Evolutionary conservation across 2,113 vertebrate species (phyloP).

Genomic region (Myotis davidii): DNA sequence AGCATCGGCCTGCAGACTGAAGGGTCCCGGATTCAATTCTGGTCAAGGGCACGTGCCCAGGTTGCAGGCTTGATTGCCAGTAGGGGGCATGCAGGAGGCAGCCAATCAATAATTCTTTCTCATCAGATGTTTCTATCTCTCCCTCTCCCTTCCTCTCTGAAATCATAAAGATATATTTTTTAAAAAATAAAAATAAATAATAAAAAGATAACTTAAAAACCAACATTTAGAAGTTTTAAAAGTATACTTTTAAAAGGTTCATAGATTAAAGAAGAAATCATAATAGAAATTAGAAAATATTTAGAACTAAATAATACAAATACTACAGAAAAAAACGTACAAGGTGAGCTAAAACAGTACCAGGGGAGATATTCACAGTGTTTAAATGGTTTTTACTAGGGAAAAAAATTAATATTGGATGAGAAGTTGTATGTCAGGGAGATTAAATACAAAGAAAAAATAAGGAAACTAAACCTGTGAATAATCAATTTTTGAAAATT

Average conservation of each 20-base stretch:
- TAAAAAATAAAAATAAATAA: not conserved
- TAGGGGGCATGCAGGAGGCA: no score
- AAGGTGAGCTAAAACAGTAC: not conserved
- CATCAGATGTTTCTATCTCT: no score
- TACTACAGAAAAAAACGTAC: not conserved
- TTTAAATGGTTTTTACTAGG: constrained; percentile 1
- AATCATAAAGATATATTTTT: not conserved
- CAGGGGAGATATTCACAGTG: not conserved
- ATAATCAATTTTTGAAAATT: not conserved
- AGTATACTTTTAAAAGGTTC: not conserved
- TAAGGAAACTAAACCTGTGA: not conserved
- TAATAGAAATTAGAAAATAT: constrained; percentile 21
- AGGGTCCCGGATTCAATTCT: no score
- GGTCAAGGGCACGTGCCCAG: no score
- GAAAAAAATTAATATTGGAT: not conserved
- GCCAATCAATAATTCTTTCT: no score
- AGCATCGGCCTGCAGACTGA: no score
- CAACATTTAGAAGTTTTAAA: constrained; percentile 3
- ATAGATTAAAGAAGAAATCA: not conserved
- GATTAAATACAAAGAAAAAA: not conserved
- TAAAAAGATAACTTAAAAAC: not conserved
- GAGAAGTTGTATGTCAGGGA: not conserved
- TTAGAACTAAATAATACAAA: constrained; percentile 27
- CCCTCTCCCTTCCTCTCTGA: no score
- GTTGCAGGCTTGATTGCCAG: no score